phyloP scores from a whole-genome alignment of 2,888 invertebrate species.

The Dasypolia templi region DNA sequence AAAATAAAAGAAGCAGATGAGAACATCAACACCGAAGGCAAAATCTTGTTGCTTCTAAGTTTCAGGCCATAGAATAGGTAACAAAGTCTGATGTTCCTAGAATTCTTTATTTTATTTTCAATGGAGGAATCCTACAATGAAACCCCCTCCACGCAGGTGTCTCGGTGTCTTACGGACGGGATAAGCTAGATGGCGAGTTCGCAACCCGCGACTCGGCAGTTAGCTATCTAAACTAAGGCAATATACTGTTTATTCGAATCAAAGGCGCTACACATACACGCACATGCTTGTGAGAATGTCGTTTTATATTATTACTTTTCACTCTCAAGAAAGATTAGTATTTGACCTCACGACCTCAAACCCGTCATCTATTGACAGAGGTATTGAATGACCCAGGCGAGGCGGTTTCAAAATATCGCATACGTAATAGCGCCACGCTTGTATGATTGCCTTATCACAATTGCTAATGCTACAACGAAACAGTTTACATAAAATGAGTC shows the following conservation, averaged over 20 bases:
- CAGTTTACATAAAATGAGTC: constrained; percentile 57
- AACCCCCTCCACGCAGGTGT: no score
- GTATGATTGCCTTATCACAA: constrained; percentile 76
- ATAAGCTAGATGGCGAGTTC: not conserved
- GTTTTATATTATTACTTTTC: not conserved
- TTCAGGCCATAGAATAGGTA: not conserved
- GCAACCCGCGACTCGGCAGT: no score
- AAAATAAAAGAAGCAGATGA: not conserved
- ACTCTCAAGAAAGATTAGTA: constrained; percentile 11
- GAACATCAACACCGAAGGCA: not conserved
- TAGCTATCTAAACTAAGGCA: not conserved
- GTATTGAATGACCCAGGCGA: not conserved
- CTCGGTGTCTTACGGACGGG: no score
- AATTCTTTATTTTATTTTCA: not conserved
- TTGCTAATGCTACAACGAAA: constrained; percentile 79
- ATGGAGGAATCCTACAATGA: not conserved
- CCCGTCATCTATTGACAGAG: constrained; percentile 23
- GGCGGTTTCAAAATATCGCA: constrained; percentile 27
- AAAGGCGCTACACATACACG: no score
- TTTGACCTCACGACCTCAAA: constrained; percentile 31
- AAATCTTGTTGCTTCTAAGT: not conserved
- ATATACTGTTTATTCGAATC: not conserved
- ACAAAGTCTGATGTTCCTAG: not conserved
- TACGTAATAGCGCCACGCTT: constrained; percentile 30
- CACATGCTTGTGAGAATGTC: not conserved